Percentiles rank a stretch among this genome's conserved stretches.
phyloP scores from a whole-genome alignment of 1,140 invertebrate genomes.

The Drosophila repletoides region DNA sequence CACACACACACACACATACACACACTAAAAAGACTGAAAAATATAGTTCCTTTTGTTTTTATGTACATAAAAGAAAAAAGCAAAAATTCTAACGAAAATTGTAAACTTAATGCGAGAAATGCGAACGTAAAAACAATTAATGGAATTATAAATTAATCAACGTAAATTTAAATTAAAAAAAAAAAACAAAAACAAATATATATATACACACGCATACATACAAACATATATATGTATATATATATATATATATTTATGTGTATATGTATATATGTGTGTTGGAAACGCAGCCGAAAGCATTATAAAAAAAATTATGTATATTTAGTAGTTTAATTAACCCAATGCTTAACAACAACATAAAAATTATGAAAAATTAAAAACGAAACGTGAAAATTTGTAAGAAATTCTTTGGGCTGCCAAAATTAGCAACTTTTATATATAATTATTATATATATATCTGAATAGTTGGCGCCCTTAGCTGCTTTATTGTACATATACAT shows the following conservation, averaged over 20 bases:
- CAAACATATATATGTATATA: conserved; percentile 14
- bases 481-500: conserved; percentile 62
- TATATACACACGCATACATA: background rate
- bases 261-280: background rate
- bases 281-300: conserved; percentile 50
- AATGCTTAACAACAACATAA: conserved; percentile 28
- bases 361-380: conserved; percentile 4
- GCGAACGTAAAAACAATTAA: conserved; percentile 74
- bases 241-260: background rate
- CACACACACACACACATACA: conserved; percentile 51
- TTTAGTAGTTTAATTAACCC: conserved; percentile 71
- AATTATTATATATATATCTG: conserved; percentile 51
- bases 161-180: conserved; percentile 53
- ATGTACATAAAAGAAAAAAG: conserved; percentile 74
- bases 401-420: conserved; percentile 30
- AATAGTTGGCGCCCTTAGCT: conserved; percentile 43
- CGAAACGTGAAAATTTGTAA: conserved; percentile 25
- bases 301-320: conserved; percentile 52
- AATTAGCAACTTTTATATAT: conserved; percentile 55
- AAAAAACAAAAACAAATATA: conserved; percentile 24
- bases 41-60: conserved; percentile 83
- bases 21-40: conserved; percentile 83
- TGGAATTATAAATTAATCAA: conserved; percentile 76
- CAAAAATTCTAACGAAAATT: conserved; percentile 73
- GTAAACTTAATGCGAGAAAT: conserved; percentile 59